Evolutionary conservation across 2,888 invertebrate species (phyloP).

Genomic region (Chrysopilus asiliformis): DNA sequence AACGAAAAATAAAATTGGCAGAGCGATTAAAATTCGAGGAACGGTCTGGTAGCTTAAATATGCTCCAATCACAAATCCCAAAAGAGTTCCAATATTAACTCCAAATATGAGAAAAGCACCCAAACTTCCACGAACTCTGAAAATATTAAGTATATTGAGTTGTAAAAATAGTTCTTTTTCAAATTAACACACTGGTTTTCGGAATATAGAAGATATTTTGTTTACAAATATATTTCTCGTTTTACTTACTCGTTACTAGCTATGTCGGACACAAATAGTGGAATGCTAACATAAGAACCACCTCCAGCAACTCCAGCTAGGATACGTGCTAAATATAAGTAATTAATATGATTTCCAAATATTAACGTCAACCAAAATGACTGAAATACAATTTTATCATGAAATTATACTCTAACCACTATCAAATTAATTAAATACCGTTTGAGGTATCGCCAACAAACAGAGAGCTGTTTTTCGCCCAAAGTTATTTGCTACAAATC

Average conservation of each 20-base stretch:
- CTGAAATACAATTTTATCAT: slow-evolving; percentile 15
- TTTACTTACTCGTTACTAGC: slow-evolving; percentile 26
- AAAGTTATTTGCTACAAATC: slow-evolving; percentile 22
- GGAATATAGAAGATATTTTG: background rate
- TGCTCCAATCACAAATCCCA: slow-evolving; percentile 13
- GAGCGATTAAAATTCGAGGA: slow-evolving; percentile 9
- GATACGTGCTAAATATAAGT: slow-evolving; percentile 27
- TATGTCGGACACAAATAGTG: slow-evolving; percentile 32
- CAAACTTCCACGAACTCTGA: slow-evolving; percentile 14
- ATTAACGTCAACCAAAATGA: slow-evolving; percentile 27
- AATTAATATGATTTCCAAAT: slow-evolving; percentile 24
- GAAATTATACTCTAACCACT: slow-evolving; percentile 1
- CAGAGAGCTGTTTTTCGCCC: slow-evolving; percentile 27
- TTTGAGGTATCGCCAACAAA: slow-evolving; percentile 26
- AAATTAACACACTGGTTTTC: background rate
- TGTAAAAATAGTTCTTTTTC: background rate
- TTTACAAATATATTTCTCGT: background rate
- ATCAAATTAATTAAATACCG: slow-evolving; percentile 22
- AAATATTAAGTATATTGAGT: too few relatives aligned
- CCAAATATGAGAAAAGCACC: slow-evolving; percentile 11
- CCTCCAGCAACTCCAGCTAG: slow-evolving; percentile 30
- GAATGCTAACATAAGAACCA: slow-evolving; percentile 25
- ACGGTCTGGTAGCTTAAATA: slow-evolving; percentile 12
- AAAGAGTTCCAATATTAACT: slow-evolving; percentile 12
- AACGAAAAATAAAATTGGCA: slow-evolving; percentile 10